Percentiles rank a stretch among this genome's conserved stretches.
These are phyloP conservation scores for Drosophila bocqueti DNA, from an alignment of 1,140 invertebrate genomes.

Conservation along the genomic window DNA sequence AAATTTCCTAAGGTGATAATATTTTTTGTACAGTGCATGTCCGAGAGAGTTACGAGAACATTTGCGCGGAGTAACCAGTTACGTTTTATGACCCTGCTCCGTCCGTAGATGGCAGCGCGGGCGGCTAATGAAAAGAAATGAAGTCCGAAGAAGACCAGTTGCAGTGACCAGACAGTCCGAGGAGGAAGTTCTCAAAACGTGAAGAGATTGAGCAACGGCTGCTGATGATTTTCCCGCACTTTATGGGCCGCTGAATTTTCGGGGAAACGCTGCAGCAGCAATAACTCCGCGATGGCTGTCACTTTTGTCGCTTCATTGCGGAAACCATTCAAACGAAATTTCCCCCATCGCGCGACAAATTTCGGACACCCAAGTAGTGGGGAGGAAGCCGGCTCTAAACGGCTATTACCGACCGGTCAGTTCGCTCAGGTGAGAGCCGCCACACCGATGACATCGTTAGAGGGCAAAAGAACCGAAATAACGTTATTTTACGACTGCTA, in stretches of 20 bases:
- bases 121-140: constrained; percentile 80
- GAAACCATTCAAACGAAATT: constrained; percentile 70
- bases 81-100: constrained; percentile 70
- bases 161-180: constrained; percentile 8
- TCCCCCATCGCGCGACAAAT: constrained; percentile 68
- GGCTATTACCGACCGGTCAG: constrained; percentile 55
- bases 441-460: constrained; percentile 55
- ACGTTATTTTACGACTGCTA: constrained; percentile 68
- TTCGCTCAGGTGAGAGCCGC: constrained; percentile 25
- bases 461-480: constrained; percentile 61
- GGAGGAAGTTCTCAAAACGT: constrained; percentile 59
- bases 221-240: constrained; percentile 50
- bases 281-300: constrained; percentile 31
- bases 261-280: constrained; percentile 49
- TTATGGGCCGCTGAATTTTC: constrained; percentile 43
- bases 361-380: constrained; percentile 71
- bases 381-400: constrained; percentile 68
- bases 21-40: neutral
- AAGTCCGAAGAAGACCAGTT: constrained; percentile 43
- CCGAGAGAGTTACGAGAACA: constrained; percentile 67
- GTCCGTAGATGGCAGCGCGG: constrained; percentile 53
- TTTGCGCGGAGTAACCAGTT: constrained; percentile 76
- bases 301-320: constrained; percentile 57
- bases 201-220: constrained; percentile 70
- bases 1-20: accelerated